Conservation (phyloP, 2,888 invertebrate genomes). For the Diabrotica balteata region DNA sequence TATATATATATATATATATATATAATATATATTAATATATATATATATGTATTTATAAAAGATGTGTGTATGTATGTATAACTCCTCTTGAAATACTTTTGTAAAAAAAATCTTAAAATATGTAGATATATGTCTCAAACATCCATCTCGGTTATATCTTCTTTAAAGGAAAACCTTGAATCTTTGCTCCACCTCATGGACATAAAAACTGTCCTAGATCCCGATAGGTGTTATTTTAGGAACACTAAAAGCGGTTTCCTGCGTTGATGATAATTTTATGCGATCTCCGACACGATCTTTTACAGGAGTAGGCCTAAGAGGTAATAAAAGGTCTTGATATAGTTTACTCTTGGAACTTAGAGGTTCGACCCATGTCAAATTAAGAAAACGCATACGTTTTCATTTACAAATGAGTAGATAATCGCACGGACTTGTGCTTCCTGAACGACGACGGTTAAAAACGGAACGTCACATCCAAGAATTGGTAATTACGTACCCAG, state of each 20-base stretch:
- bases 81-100: too few relatives aligned
- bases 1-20: too few relatives aligned
- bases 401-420: slow-evolving; percentile 11
- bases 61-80: too few relatives aligned
- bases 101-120: too few relatives aligned
- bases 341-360: slow-evolving; percentile 18
- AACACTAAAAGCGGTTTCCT: background rate
- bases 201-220: background rate
- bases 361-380: slow-evolving; percentile 6
- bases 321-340: slow-evolving; percentile 20
- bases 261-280: slow-evolving; percentile 19
- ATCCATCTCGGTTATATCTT: too few relatives aligned
- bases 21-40: too few relatives aligned
- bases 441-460: too few relatives aligned
- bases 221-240: background rate
- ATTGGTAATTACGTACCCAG: too few relatives aligned
- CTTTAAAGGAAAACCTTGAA: background rate
- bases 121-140: too few relatives aligned
- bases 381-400: slow-evolving; percentile 18
- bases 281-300: slow-evolving; percentile 26
- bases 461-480: too few relatives aligned
- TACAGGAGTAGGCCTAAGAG: slow-evolving; percentile 14
- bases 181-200: background rate
- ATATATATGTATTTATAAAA: too few relatives aligned
- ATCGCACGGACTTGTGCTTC: background rate